Conservation (phyloP, 1,140 invertebrate genomes). For the Brachionus angularis region DNA sequence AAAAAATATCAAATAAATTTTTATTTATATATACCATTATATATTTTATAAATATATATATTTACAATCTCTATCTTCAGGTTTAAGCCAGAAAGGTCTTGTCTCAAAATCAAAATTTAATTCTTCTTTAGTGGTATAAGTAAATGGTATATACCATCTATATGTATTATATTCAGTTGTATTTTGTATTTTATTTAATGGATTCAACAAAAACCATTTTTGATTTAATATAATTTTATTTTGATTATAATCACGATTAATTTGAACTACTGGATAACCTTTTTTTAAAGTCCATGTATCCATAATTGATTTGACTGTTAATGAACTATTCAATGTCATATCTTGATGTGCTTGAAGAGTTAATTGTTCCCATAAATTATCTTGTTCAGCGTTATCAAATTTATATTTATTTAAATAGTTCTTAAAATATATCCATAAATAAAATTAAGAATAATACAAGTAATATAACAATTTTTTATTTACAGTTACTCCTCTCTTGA, state of each 20-base stretch:
- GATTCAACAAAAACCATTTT: constrained; percentile 59
- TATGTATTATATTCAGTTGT: constrained; percentile 10
- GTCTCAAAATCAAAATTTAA: constrained; percentile 43
- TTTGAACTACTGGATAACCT: constrained; percentile 51
- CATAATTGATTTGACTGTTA: constrained; percentile 63
- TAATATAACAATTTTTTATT: constrained; percentile 50
- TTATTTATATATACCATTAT: background rate
- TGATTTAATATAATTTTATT: constrained; percentile 66
- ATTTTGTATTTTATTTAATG: background rate
- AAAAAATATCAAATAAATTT: background rate
- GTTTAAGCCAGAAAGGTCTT: constrained; percentile 57
- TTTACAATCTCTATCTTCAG: constrained; percentile 45
- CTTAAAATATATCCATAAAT: constrained; percentile 65
- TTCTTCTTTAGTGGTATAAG: constrained; percentile 46
- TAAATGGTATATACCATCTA: constrained; percentile 47
- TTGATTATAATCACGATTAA: constrained; percentile 50
- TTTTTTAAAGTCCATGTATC: constrained; percentile 56
- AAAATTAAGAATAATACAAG: constrained; percentile 49
- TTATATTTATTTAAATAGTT: constrained; percentile 50
- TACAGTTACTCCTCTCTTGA: constrained; percentile 72
- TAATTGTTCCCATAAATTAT: constrained; percentile 61
- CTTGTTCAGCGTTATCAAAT: constrained; percentile 53
- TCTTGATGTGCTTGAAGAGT: constrained; percentile 52
- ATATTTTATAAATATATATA: too few relatives aligned
- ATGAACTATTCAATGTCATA: constrained; percentile 62